Base-by-base conservation (phyloP, 1,140 invertebrate genomes). In the Drosophila seguyi region DNA sequence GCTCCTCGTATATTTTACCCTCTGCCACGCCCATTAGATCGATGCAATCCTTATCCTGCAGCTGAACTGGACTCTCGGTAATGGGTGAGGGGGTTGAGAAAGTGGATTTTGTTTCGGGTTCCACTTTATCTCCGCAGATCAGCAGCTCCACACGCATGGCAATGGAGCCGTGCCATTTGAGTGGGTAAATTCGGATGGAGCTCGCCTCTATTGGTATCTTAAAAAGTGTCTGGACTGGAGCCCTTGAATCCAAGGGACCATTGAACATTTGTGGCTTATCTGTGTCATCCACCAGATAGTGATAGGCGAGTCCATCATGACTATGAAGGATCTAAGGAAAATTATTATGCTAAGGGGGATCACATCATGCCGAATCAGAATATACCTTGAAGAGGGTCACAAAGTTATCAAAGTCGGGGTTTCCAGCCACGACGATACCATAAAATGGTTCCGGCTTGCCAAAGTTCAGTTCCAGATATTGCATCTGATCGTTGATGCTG, bases 151-250 rank as follows among this genome's bases (percentile, higher is more conserved):
- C 92, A 55, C 95, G 94, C 65, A 98, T 92, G 0, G 96, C 94
- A 42, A 97, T 96, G 10, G 94, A 95, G 5, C 95, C 94, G 79
- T 97, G 94, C 97, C 97, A 98, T 4, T 96, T 95, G 4, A 95
- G 90, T 0, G 97, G 97, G 59, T 94, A 94, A 34, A 98, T 94
- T 50, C 95, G 94, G 2, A 98, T 71, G 29, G 95, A 94, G 73
- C 94, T 95, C 0, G 97, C 96, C 91, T 97, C 96, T 42, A 98
- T 94, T 16, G 96, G 96, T 25, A 92, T 90, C 36, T 94, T 90
- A 45, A 97, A 96, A 57, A 96, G 94, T 72, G 96, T 94, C 68
- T 94, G 93, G 2, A 95, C 93, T 0, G 94, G 94, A 0, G 93
- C 94, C 0, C 91, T 93, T 34, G 93, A 93, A 87, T 97, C 95